Conservation (phyloP, 2,113 vertebrate species). For the Protobothrops flavoviridis region DNA sequence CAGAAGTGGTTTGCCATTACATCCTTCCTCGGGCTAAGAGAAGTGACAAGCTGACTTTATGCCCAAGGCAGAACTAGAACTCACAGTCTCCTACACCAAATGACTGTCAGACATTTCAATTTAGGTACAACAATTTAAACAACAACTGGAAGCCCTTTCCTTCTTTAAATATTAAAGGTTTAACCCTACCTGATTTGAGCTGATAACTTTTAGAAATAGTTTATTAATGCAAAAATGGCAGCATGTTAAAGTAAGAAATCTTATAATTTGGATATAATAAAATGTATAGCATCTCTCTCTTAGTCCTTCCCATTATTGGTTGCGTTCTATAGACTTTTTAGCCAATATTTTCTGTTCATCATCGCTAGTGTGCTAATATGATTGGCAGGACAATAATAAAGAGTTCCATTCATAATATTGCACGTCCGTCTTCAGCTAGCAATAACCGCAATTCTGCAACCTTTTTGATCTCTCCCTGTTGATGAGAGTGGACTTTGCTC, state of each 20-base stretch:
- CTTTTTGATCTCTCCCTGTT: constrained; percentile 25
- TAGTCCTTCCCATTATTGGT: background rate
- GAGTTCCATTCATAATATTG: constrained; percentile 4
- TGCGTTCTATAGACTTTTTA: background rate
- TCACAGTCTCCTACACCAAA: background rate
- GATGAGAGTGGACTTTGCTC: constrained; percentile 27
- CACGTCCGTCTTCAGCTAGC: constrained; percentile 26
- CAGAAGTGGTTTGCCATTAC: background rate
- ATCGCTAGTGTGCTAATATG: background rate
- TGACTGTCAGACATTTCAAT: background rate
- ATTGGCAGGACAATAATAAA: constrained; percentile 29
- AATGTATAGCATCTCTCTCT: background rate
- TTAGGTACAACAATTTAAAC: background rate
- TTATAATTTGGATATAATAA: background rate
- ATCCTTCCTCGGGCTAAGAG: background rate
- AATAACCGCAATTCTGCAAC: constrained; percentile 28
- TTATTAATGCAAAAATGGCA: constrained; percentile 10
- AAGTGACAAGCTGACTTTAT: background rate
- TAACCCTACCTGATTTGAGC: background rate
- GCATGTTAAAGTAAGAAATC: background rate
- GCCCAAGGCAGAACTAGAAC: background rate
- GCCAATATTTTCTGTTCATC: background rate
- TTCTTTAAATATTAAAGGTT: background rate
- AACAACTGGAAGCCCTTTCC: background rate
- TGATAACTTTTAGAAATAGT: background rate